Conservation (phyloP, 2,797 vertebrate genomes). For the Semaprochilodus insignis region DNA sequence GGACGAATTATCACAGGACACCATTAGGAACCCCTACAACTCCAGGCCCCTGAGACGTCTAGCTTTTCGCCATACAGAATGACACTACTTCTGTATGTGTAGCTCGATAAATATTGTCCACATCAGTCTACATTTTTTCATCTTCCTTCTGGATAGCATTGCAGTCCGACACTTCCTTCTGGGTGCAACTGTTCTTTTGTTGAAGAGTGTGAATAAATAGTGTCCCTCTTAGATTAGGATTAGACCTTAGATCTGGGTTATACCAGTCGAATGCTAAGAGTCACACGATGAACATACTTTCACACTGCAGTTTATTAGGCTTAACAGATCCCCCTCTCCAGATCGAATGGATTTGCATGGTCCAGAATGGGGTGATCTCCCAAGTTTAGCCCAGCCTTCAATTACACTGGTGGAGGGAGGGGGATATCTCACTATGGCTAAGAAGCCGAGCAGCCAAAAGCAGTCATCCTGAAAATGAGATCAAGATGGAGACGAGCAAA, state of each 20-base stretch:
- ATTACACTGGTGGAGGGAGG: neutral
- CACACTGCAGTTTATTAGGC: neutral
- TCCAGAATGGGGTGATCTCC: neutral
- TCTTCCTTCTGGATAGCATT: too few relatives aligned
- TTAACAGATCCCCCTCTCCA: neutral
- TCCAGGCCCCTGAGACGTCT: too few relatives aligned
- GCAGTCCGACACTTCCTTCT: too few relatives aligned
- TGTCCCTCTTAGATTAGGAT: neutral
- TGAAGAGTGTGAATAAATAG: too few relatives aligned
- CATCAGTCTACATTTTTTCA: too few relatives aligned
- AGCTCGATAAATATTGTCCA: too few relatives aligned
- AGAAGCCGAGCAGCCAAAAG: slow-evolving; percentile 3
- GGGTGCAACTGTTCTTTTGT: neutral
- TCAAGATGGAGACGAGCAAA: slow-evolving; percentile 30
- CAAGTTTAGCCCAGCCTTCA: neutral
- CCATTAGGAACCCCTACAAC: too few relatives aligned
- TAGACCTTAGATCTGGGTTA: neutral
- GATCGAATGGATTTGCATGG: neutral
- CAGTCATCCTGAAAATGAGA: slow-evolving; percentile 46
- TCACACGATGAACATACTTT: neutral
- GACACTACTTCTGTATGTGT: too few relatives aligned
- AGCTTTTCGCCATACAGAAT: too few relatives aligned
- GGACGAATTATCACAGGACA: too few relatives aligned
- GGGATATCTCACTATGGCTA: slow-evolving; percentile 5
- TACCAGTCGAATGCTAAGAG: neutral